These are phyloP conservation scores for Potamarius usumacintae DNA, from an alignment of 2,113 vertebrate genomes.

Conservation along the genomic window DNA sequence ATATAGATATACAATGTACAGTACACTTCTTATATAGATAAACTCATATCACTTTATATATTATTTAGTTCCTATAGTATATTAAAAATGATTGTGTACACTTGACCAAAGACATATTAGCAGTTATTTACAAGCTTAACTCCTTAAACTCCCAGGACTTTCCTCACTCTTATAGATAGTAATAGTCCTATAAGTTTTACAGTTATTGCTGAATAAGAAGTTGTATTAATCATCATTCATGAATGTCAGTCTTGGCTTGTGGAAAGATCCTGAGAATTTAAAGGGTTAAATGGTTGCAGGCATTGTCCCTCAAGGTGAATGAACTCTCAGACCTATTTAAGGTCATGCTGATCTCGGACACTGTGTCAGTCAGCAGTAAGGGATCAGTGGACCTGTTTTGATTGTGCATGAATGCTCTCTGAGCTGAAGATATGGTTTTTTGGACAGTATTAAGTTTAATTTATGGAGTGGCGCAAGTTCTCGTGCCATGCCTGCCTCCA, in stretches of 20 bases:
- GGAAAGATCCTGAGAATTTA: background rate
- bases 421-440: constrained; percentile 16
- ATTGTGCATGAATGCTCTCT: background rate
- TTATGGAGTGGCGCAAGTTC: constrained; percentile 24
- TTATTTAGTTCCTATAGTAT: background rate
- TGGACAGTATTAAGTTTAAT: background rate
- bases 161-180: background rate
- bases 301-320: constrained; percentile 10
- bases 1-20: background rate
- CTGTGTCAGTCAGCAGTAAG: background rate
- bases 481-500: constrained; percentile 46
- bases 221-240: no score
- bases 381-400: background rate
- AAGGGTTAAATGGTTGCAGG: background rate
- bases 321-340: constrained; percentile 31
- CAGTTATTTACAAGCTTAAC: background rate
- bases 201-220: background rate
- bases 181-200: background rate
- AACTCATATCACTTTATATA: background rate
- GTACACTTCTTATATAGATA: background rate
- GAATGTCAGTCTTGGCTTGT: background rate
- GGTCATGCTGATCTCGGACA: background rate
- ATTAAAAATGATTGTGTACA: background rate
- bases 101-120: background rate
- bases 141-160: background rate